phyloP scores from a whole-genome alignment of 1,140 invertebrate genomes.

The Drosophila lini region DNA sequence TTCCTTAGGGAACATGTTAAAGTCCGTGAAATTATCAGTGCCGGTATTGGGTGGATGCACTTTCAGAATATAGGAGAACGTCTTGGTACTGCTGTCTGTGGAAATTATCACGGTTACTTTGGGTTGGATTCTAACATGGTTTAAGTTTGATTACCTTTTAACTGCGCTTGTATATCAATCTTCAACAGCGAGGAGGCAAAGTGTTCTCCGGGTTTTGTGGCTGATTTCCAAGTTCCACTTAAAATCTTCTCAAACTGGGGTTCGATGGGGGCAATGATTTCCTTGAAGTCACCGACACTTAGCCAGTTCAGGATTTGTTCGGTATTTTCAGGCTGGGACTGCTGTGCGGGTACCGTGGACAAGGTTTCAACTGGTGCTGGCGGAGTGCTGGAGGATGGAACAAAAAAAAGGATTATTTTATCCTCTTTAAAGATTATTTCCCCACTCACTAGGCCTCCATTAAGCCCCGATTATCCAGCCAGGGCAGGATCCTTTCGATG shows the following conservation, averaged over 20 bases:
- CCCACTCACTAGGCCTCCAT: constrained; percentile 58
- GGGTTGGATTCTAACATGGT: not conserved
- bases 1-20: constrained; percentile 54
- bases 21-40: constrained; percentile 10
- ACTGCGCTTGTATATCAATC: constrained; percentile 35
- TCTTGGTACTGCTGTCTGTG: constrained; percentile 34
- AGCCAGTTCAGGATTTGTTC: constrained; percentile 35
- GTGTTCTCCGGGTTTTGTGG: constrained; percentile 55
- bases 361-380: not conserved
- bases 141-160: constrained; percentile 33
- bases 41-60: not conserved
- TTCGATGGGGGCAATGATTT: constrained; percentile 32
- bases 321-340: not conserved
- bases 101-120: not conserved
- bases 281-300: constrained; percentile 33
- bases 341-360: not conserved
- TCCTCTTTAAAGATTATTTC: fast-evolving
- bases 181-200: constrained; percentile 34
- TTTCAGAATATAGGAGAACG: constrained; percentile 48
- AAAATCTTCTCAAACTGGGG: constrained; percentile 52
- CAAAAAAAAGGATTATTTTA: not conserved
- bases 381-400: not conserved
- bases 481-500: constrained; percentile 65
- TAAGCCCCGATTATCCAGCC: constrained; percentile 73
- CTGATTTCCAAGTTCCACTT: constrained; percentile 13